Conservation (phyloP, 2,888 invertebrate species). For the Itoplectis maculator region DNA sequence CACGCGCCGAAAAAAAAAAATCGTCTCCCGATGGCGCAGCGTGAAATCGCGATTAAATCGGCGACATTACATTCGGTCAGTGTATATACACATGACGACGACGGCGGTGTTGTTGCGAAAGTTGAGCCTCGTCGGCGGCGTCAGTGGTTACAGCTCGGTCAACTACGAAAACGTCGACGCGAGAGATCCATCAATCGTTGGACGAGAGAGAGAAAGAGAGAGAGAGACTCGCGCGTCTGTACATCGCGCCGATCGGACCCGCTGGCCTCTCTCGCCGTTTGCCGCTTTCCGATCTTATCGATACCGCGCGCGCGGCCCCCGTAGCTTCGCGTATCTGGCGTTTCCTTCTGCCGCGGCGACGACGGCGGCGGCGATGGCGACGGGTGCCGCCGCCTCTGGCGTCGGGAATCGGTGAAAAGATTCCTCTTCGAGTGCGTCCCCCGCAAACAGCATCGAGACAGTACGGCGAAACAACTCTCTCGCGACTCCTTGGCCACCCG, state of each 20-base stretch:
- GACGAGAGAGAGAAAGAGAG: slow-evolving; percentile 10
- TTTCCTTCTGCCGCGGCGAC: slow-evolving; percentile 35
- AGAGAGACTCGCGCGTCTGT: slow-evolving; percentile 36
- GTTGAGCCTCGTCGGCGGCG: slow-evolving; percentile 44
- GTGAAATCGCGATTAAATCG: slow-evolving; percentile 46
- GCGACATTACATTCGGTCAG: slow-evolving; percentile 16
- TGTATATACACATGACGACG: slow-evolving; percentile 11
- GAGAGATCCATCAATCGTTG: slow-evolving; percentile 56
- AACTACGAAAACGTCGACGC: slow-evolving; percentile 60
- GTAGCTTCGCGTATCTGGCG: slow-evolving; percentile 27
- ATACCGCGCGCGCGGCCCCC: slow-evolving; percentile 32
- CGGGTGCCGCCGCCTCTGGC: slow-evolving; percentile 48
- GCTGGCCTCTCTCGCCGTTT: slow-evolving; percentile 25
- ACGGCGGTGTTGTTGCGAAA: slow-evolving; percentile 58
- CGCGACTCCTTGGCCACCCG: slow-evolving; percentile 44
- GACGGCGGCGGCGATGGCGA: slow-evolving; percentile 20
- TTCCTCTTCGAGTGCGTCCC: slow-evolving; percentile 19
- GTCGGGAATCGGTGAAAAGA: slow-evolving; percentile 32
- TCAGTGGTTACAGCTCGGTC: slow-evolving; percentile 50
- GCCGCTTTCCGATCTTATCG: slow-evolving; percentile 64
- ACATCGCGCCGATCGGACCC: slow-evolving; percentile 36
- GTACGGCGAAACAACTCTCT: slow-evolving; percentile 34
- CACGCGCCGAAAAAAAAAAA: background rate
- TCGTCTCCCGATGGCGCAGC: slow-evolving; percentile 30
- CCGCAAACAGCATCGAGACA: background rate